Evolutionary conservation across 2,113 vertebrate genomes (phyloP).

Genomic region (Vulpes vulpes): DNA sequence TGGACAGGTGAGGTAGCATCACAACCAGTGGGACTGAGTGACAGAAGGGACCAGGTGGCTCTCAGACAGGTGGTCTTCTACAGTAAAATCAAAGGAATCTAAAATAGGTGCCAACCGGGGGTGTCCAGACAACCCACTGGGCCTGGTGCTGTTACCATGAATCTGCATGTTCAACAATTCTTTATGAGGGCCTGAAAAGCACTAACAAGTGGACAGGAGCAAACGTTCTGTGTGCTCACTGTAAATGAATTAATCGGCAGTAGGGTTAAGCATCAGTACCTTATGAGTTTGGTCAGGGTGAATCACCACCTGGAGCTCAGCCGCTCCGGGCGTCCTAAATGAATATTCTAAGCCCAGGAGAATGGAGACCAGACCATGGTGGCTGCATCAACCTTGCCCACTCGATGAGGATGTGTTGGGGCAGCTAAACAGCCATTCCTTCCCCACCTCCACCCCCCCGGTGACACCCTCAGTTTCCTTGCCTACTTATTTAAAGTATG

Average conservation of each 20-base stretch:
- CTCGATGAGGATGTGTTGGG: background rate
- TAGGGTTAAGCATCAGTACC: background rate
- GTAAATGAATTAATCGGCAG: background rate
- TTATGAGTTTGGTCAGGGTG: background rate
- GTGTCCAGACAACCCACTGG: background rate
- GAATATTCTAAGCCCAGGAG: background rate
- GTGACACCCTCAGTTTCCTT: background rate
- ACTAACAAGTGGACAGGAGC: background rate
- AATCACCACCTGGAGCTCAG: background rate
- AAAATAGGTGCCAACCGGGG: background rate
- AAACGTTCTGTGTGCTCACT: background rate
- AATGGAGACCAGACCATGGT: accelerated
- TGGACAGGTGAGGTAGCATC: background rate
- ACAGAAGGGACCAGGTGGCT: background rate
- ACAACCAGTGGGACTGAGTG: background rate
- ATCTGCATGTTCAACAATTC: background rate
- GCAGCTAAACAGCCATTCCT: background rate
- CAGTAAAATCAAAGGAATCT: too few species aligned
- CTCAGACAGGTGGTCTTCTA: background rate
- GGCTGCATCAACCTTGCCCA: accelerated
- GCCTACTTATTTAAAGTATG: background rate
- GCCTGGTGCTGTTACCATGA: background rate
- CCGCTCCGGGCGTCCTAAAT: background rate
- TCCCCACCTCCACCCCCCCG: background rate
- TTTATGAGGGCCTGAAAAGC: background rate